A percentile compares a stretch with the other conserved stretches of the same genome.
These are phyloP conservation scores for Leptinotarsa juncta DNA, from an alignment of 2,888 invertebrate species.

Conservation along the genomic window DNA sequence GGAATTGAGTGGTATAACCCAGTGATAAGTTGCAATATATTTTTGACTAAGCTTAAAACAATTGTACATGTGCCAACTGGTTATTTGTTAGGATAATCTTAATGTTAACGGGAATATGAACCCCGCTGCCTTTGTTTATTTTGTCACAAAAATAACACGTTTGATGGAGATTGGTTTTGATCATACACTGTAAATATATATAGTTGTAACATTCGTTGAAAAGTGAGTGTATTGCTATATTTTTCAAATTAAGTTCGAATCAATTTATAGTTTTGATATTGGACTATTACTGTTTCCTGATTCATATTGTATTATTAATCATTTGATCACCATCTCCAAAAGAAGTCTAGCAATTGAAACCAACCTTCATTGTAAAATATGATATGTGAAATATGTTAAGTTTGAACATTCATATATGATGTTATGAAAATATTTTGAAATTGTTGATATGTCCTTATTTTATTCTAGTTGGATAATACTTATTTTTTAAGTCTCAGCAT, in stretches of 20 bases:
- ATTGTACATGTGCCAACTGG: conserved; percentile 62
- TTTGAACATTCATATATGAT: conserved; percentile 34
- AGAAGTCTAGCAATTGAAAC: not conserved
- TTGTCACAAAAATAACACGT: conserved; percentile 1
- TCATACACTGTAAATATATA: not conserved
- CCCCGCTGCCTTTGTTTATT: conserved; percentile 10
- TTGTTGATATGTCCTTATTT: conserved; percentile 7
- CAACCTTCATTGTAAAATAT: not conserved
- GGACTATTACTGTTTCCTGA: too few relatives aligned
- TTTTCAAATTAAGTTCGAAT: too few relatives aligned
- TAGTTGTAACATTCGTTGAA: not conserved
- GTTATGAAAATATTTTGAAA: conserved; percentile 21
- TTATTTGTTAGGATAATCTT: conserved; percentile 48
- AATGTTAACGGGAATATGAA: conserved; percentile 3
- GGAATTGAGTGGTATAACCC: conserved; percentile 53
- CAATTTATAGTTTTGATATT: too few relatives aligned
- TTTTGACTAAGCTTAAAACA: conserved; percentile 58
- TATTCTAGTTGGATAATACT: not conserved
- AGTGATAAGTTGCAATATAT: conserved; percentile 64
- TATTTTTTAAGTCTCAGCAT: not conserved
- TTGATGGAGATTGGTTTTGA: not conserved
- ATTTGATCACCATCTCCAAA: not conserved
- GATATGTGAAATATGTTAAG: conserved; percentile 41
- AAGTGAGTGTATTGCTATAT: not conserved
- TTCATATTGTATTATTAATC: too few relatives aligned